Conservation (phyloP, 2,797 vertebrate species). For the Eremophila alpestris region DNA sequence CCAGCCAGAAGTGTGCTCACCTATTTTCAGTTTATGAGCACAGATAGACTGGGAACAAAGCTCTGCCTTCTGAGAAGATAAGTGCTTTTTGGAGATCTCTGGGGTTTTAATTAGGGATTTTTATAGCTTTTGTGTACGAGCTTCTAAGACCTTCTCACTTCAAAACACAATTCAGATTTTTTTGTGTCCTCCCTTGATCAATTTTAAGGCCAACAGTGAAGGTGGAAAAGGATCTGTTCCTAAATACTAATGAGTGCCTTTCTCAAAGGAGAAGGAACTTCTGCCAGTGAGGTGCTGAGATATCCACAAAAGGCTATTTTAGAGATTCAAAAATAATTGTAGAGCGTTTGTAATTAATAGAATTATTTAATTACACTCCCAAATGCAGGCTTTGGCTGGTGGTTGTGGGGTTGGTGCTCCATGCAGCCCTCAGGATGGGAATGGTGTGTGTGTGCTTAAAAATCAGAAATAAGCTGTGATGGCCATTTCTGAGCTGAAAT, state of each 20-base stretch:
- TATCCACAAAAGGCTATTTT: neutral
- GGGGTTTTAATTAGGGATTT: slow-evolving; percentile 73
- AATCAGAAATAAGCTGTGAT: neutral
- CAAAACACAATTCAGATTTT: slow-evolving; percentile 55
- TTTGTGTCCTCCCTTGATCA: slow-evolving; percentile 61
- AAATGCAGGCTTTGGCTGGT: neutral
- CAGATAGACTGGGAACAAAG: slow-evolving; percentile 49
- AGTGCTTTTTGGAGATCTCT: slow-evolving; percentile 64
- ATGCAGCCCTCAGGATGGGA: fast-evolving
- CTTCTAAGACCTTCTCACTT: slow-evolving; percentile 61
- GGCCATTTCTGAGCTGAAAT: neutral
- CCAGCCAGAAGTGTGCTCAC: slow-evolving; percentile 25
- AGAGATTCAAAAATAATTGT: neutral
- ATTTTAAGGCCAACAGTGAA: slow-evolving; percentile 54
- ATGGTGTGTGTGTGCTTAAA: neutral
- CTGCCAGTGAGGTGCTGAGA: neutral
- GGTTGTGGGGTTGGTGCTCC: neutral
- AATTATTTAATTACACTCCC: neutral
- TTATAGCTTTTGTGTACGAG: slow-evolving; percentile 59
- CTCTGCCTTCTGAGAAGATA: slow-evolving; percentile 54
- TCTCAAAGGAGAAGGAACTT: neutral
- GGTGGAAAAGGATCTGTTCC: neutral
- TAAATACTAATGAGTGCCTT: slow-evolving; percentile 36
- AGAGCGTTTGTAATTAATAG: neutral
- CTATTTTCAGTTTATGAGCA: slow-evolving; percentile 64